Percentiles rank a stretch among this genome's conserved stretches.
These are phyloP conservation scores for Sapayoa aenigma DNA, from an alignment of 2,113 vertebrate species.

Conservation along the genomic window DNA sequence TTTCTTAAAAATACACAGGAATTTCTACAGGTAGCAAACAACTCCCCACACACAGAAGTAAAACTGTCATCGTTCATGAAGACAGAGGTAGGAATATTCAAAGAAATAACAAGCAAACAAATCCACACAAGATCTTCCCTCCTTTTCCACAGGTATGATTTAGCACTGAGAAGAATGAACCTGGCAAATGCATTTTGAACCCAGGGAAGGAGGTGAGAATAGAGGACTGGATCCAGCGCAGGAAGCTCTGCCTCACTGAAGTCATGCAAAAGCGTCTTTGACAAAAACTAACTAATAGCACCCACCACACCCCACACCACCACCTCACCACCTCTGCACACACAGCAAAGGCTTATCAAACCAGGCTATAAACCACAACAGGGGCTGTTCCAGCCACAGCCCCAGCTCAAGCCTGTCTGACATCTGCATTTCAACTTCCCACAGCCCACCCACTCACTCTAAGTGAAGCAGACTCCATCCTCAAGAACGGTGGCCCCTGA, in stretches of 20 bases:
- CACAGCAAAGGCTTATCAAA: background rate
- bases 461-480: background rate
- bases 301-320: background rate
- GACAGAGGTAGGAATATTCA: background rate
- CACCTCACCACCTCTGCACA: background rate
- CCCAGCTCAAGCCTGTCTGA: background rate
- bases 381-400: background rate
- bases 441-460: background rate
- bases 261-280: background rate
- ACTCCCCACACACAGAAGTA: accelerated
- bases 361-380: background rate
- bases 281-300: background rate
- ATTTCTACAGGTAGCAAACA: background rate
- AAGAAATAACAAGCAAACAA: background rate
- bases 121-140: background rate
- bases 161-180: background rate
- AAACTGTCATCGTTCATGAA: background rate
- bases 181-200: background rate
- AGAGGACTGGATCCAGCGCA: background rate
- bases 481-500: background rate
- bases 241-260: background rate
- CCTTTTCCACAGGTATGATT: background rate
- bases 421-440: background rate
- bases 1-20: background rate
- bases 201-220: background rate